Base-by-base conservation (phyloP, 2,888 invertebrate genomes). In the Eilema sororculum region DNA sequence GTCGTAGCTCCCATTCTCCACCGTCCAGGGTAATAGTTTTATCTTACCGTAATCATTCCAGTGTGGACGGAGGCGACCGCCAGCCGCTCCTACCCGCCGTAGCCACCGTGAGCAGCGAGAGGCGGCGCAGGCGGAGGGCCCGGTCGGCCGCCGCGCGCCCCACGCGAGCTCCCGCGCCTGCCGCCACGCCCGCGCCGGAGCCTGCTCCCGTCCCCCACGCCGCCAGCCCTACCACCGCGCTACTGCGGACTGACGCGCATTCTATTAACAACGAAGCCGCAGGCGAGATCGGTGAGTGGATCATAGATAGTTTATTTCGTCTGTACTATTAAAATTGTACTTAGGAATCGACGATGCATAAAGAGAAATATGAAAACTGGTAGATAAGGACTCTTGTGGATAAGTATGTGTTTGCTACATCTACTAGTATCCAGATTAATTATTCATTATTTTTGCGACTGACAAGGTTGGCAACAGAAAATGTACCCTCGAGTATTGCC, bases 181-280 rank as follows among this genome's bases (percentile, higher is more conserved):
- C 52, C n/a, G 9, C 52, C 2, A 0, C 75, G 28, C 73, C 68
- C 25, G 41, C 71, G 33, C 74, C 68, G 80, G 25, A 86, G 82
- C 25, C 68, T 75, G 71, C 20, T 68, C 76, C 72, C 73, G 8
- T 66, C 30, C 76, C 65, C 73, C 67, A 73, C 30, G 67, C 74
- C 41, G 61, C 69, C 65, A 22, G 65, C 74, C 60, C 68, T 33
- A 52, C 22, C 74, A 66, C 52, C 52, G 52, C 52, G n/a, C 52
- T 69, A 86, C 89, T 52, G 88, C 88, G 76, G 85, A 57, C 73
- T 9, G 81, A 76, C 67, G 12, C 89, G 69, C 95, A 94, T 87
- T 95, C 96, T 79, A 96, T 95, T 86, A 95, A 95, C 86, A 88
- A 89, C 0, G 92, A 93, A 46, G 61, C 72, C 4, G 72, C 74